Evolutionary conservation across 2,797 vertebrate genomes (phyloP), one percentile per base, ranked within the genome.

Genomic region (Melanotaenia nigrans): DNA sequence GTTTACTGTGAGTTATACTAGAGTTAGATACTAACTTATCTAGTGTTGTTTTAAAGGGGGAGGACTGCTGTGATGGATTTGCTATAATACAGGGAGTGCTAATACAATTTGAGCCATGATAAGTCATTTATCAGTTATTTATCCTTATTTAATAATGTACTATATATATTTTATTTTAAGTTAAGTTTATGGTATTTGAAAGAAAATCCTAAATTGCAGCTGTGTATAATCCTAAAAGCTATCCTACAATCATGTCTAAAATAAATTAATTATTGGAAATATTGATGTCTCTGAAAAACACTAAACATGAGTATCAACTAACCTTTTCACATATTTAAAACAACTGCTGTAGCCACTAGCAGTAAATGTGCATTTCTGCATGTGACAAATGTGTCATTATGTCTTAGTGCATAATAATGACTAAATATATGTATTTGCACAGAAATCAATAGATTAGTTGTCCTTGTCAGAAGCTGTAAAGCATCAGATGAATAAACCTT

Each of bases 401-500:
- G 8, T n/a, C 45, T 49, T 49, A 9, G 20, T n/a, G 12, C 10
- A 51, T 24, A 51, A 51, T 22, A 51, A 51, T 51, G 47, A 51
- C 47, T 51, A 22, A 51, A 51, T 51, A 51, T 11, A 20, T 51
- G 8, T 51, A 51, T 51, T 22, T 51, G 9, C 22, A 51, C 1
- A 11, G n/a, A 51, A 22, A 11, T 51, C 47, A 3, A n/a, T 6
- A n/a, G 5, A 47, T n/a, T 47, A 47, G 20, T 10, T 80, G 42
- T 12, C 14, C 45, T 61, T 58, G 51, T 75, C 40, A 77, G 40
- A 71, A 78, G 66, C 25, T 76, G 73, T 78, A 79, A 77, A 75
- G 68, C 58, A 75, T 6, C 61, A 56, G 35, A 71, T 79, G 65
- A 77, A 65, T 70, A 72, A 81, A 80, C 64, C 59, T 75, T 66